Evolutionary conservation across 92 coral and sea anemone species (phyloP).

Genomic region (Galaxea fascicularis): DNA sequence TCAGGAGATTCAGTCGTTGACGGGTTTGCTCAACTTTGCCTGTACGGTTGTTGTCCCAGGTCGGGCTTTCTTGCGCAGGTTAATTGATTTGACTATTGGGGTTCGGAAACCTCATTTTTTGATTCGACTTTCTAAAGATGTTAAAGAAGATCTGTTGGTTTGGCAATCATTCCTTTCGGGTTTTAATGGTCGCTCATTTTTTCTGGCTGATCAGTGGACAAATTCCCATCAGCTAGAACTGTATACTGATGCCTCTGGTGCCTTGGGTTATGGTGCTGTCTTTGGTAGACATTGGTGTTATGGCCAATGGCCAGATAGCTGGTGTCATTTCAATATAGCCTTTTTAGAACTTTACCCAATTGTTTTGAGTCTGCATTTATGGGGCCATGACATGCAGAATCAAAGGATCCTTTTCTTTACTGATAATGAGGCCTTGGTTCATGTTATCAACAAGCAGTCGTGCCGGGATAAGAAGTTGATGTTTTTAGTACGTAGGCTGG

Average conservation of each 20-base stretch:
- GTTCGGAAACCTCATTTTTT: slow-evolving; percentile 29
- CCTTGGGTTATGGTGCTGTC: too few relatives aligned
- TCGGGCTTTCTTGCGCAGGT: slow-evolving; percentile 42
- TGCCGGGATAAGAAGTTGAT: too few relatives aligned
- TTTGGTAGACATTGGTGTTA: slow-evolving; percentile 50
- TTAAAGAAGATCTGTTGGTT: slow-evolving; percentile 27
- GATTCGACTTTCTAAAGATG: slow-evolving; percentile 4
- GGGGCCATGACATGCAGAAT: too few relatives aligned
- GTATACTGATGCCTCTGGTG: slow-evolving; percentile 56
- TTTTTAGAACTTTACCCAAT: slow-evolving; percentile 3
- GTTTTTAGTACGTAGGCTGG: too few relatives aligned
- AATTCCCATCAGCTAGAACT: slow-evolving; percentile 33
- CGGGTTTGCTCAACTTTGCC: slow-evolving; percentile 33
- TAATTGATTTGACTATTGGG: slow-evolving; percentile 41
- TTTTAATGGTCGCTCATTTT: slow-evolving; percentile 46
- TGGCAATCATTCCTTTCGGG: too few relatives aligned
- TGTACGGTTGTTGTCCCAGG: too few relatives aligned
- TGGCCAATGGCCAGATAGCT: slow-evolving; percentile 62
- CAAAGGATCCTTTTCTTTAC: too few relatives aligned
- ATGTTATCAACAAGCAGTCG: too few relatives aligned
- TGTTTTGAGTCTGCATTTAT: slow-evolving; percentile 1
- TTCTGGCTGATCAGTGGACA: slow-evolving; percentile 40
- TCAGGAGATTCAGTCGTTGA: slow-evolving; percentile 24
- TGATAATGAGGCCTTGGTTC: too few relatives aligned
- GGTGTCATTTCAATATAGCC: neutral